Percentiles rank a stretch among this genome's conserved stretches.
Conservation (phyloP, 2,888 invertebrate genomes). For the Creontiades dilutus region DNA sequence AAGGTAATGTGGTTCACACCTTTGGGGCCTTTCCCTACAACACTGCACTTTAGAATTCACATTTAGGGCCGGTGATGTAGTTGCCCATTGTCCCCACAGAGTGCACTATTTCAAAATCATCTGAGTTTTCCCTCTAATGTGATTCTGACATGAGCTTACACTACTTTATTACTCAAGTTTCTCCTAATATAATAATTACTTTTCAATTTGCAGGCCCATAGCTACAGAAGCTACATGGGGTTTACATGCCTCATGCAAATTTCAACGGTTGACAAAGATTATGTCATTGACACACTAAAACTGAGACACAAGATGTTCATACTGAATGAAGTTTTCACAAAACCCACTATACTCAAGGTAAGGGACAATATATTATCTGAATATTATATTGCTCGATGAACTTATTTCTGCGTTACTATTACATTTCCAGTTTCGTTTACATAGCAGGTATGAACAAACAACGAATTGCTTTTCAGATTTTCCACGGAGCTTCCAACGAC, state of each 20-base stretch:
- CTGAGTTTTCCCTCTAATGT: too few species aligned
- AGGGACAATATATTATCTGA: background rate
- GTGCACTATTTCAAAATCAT: too few species aligned
- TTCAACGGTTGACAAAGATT: constrained; percentile 89
- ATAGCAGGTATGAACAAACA: too few species aligned
- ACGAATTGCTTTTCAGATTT: constrained; percentile 81
- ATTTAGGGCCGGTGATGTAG: too few species aligned
- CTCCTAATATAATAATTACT: background rate
- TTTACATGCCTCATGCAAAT: constrained; percentile 98
- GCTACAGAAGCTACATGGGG: constrained; percentile 94
- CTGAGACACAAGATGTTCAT: constrained; percentile 89
- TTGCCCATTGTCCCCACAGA: too few species aligned
- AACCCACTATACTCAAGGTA: constrained; percentile 93
- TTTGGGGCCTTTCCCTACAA: too few species aligned
- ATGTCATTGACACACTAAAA: constrained; percentile 91
- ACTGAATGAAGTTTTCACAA: constrained; percentile 93
- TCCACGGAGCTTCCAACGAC: constrained; percentile 95
- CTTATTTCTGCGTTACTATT: too few species aligned
- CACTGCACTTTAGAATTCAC: too few species aligned
- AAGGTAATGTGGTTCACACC: too few species aligned
- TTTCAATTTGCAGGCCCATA: constrained; percentile 85
- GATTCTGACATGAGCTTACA: too few species aligned
- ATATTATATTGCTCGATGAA: too few species aligned
- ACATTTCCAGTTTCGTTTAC: background rate
- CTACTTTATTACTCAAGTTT: too few species aligned